Base-by-base conservation (phyloP, 2,888 invertebrate species). In the Drosophila mulleri region DNA sequence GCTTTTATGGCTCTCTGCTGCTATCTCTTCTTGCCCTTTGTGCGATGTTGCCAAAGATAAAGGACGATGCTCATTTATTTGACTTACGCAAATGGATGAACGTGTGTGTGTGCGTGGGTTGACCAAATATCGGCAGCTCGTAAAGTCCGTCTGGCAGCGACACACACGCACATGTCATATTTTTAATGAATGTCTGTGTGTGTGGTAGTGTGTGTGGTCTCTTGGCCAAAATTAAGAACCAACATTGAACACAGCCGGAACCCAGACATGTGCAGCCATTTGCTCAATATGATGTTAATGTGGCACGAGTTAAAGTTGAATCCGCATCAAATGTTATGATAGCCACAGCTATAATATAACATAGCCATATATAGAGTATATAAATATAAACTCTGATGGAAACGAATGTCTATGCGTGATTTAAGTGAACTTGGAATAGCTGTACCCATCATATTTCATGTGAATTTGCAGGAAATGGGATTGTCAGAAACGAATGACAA, bases 21-120 rank as follows among this genome's bases (percentile, higher is more conserved):
- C n/a, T 16, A 5, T 23, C 52, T 20, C 39, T 47, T 20, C 20
- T 39, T 11, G 23, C 23, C 32, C 26, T 14, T 16, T 29, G 26
- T 41, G 23, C 79, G 82, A 81, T 78, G 76, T 54, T 45, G 5
- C 58, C 23, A 66, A 75, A 76, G 73, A 73, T 73, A 74, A 80
- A 76, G 87, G 72, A 75, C 84, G 72, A 71, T 76, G 85, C 72
- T 84, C 84, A 87, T 84, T 84, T 84, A 87, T 84, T 87, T 87
- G 88, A 84, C 84, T 87, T 87, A 87, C 85, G 81, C 76, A 87
- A 84, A 87, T 78, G 81, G 75, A 48, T 64, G 42, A 37, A 39
- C 47, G 32, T 41, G 26, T 52, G 23, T 56, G 47, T 50, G 67
- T 69, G 75, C 48, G 59, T 66, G 74, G 56, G 66, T 63, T 67